Base-by-base conservation (phyloP, 1,140 invertebrate genomes). In the Apis dorsata region DNA sequence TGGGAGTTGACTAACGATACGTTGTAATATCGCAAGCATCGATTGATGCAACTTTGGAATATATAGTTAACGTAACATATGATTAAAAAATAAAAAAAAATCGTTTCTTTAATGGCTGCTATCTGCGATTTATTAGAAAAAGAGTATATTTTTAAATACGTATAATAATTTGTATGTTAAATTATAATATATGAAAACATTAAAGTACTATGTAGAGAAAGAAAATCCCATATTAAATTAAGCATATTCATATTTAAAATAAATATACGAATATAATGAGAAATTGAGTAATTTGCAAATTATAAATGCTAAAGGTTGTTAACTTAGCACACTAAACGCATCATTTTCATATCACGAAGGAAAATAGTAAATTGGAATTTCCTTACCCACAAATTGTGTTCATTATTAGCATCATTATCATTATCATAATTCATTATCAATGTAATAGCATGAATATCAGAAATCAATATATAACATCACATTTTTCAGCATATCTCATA, bases 361-460 rank as follows among this genome's bases (percentile, higher is more conserved):
- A 34, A 81, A 81, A 79, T 83, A 88, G 83, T 85, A 89, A 68
- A 86, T 90, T 88, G 53, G 81, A 87, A 44, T 90, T 86, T 85
- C 86, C 89, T 91, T 90, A 91, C 90, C 90, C 79, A 79, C 69
- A 28, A 53, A 79, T 80, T 70, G 80, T 55, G 82, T 87, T 89
- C 77, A 86, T 89, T 72, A 87, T 90, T 63, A 86, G 84, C 76
- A 86, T 86, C 79, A 84, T 87, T 83, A 90, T 89, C 79, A 87
- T 84, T 71, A 86, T 88, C 68, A 90, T 89, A 69, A 83, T 87
- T 81, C 49, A 83, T 85, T 74, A 83, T 90, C 83, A 86, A 89
- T 81, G 83, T 81, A 53, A 84, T 82, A 83, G 79, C 77, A 89
- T 91, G 66, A 86, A 84, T 71, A 85, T 79, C 49, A 62, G 66